Percentiles rank a stretch among this genome's conserved stretches.
Conservation (phyloP, 2,113 vertebrate species). For the Bombycilla garrulus region DNA sequence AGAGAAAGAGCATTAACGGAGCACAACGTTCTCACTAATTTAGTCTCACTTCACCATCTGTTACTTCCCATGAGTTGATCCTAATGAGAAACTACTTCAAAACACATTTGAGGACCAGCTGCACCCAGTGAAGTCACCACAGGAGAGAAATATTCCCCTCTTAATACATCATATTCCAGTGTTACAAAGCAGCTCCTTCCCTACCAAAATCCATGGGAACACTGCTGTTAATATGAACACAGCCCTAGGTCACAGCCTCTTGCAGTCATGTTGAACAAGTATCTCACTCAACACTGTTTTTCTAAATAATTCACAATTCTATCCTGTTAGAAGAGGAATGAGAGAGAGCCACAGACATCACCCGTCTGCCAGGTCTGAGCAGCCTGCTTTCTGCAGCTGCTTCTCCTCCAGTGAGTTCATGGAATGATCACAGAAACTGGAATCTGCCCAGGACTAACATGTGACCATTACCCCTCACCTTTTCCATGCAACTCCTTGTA, state of each 20-base stretch:
- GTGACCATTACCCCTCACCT: not conserved
- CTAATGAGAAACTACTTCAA: slow-evolving; percentile 42
- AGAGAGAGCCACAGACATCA: not conserved
- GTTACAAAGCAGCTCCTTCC: not conserved
- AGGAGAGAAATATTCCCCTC: not conserved
- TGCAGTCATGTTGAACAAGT: not conserved
- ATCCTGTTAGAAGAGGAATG: not conserved
- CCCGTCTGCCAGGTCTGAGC: not conserved
- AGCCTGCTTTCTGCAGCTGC: not conserved
- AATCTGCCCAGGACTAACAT: not conserved
- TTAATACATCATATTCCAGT: not conserved
- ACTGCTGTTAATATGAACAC: not conserved
- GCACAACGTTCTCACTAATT: slow-evolving; percentile 25
- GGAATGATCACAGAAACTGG: not conserved
- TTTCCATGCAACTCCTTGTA: not conserved
- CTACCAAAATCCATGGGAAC: not conserved
- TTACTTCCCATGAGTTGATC: slow-evolving; percentile 25
- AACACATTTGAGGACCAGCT: slow-evolving; percentile 22
- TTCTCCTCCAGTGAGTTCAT: not conserved
- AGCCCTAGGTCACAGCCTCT: not conserved
- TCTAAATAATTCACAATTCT: not conserved
- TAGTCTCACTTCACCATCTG: slow-evolving; percentile 33
- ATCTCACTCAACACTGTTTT: not conserved
- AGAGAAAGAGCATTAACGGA: not conserved
- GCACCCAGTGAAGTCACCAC: slow-evolving; percentile 1